Evolutionary conservation across 2,888 invertebrate species (phyloP), one percentile per base, ranked within the genome.

Genomic region (Scrobipalpa costella): DNA sequence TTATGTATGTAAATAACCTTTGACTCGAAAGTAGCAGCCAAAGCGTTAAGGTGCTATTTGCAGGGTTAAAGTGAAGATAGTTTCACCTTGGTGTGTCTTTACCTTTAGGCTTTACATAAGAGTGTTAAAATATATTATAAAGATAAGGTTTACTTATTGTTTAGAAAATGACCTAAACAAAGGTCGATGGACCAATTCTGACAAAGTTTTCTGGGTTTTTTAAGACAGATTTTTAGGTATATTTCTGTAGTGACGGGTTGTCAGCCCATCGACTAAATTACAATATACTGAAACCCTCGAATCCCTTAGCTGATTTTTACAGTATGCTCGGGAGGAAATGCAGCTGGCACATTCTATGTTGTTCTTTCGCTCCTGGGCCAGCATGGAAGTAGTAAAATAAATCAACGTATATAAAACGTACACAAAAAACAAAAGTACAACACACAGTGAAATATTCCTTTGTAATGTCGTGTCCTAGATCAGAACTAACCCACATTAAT

Each of bases 61-160:
- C 50, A 50, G 21, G 50, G 17, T 50, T 50, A 9, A 50, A 21
- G 21, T 50, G 50, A 50, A 50, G 13, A 50, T 50, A 11, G 50
- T 50, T 50, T 50, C 50, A 19, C 50, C 50, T 50, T 50, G 50
- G 50, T 50, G 7, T 50, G 50, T 50, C 50, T 50, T 50, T 50
- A 21, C 19, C 50, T 50, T 50, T 49, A 19, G 17, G 17, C 17
- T 17, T 2, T 50, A 50, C 50, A 21, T 19, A 50, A 17, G 50
- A 21, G 50, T 50, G 21, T 50, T 9, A 19, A 19, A 50, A 50
- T 50, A 49, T 15, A 17, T 49, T 19, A 21, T 9, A 19, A 19
- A 50, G 50, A 11, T 50, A 9, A 50, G 9, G 9, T 17, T 50
- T 19, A 50, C 9, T 40, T 40, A 40, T 27, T 27, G 27, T 27